Percentiles rank a stretch among this genome's conserved stretches.
These are phyloP conservation scores for Valencia hispanica DNA, from an alignment of 2,797 vertebrate species.

Conservation along the genomic window DNA sequence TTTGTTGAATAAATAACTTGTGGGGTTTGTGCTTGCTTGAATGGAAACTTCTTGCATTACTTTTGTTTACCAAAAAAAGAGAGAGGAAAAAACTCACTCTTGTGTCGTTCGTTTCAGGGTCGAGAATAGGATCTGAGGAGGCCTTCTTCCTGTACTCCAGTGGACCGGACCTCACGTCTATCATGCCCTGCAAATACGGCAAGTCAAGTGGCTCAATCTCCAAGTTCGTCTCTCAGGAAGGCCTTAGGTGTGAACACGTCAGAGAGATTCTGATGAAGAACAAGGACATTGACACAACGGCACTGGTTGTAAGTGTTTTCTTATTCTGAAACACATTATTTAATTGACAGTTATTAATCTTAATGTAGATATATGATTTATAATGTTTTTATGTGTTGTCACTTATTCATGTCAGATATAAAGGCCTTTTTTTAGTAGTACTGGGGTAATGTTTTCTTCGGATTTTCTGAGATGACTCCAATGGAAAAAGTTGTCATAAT, in stretches of 20 bases:
- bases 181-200: conserved; percentile 98
- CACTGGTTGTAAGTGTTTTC: conserved; percentile 87
- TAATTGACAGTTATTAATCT: neutral
- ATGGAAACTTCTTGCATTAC: conserved; percentile 1
- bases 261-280: conserved; percentile 90
- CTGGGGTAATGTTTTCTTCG: conserved; percentile 41
- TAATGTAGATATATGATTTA: neutral
- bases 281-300: conserved; percentile 86
- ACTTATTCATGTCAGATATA: conserved; percentile 7
- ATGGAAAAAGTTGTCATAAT: conserved; percentile 45
- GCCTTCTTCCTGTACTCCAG: conserved; percentile 92
- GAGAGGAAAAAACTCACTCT: neutral
- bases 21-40: neutral
- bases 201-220: conserved; percentile 84
- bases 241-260: conserved; percentile 87
- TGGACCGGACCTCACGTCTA: conserved; percentile 92
- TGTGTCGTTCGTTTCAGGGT: conserved; percentile 78
- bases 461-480: conserved; percentile 42
- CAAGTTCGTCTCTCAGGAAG: conserved; percentile 90
- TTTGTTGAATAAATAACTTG: conserved; percentile 15
- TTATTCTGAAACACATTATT: neutral
- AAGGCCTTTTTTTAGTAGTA: conserved; percentile 27
- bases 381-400: conserved; percentile 3
- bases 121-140: conserved; percentile 89
- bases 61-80: neutral